Conservation (phyloP, 2,797 vertebrate species). For the Gymnocypris eckloni region DNA sequence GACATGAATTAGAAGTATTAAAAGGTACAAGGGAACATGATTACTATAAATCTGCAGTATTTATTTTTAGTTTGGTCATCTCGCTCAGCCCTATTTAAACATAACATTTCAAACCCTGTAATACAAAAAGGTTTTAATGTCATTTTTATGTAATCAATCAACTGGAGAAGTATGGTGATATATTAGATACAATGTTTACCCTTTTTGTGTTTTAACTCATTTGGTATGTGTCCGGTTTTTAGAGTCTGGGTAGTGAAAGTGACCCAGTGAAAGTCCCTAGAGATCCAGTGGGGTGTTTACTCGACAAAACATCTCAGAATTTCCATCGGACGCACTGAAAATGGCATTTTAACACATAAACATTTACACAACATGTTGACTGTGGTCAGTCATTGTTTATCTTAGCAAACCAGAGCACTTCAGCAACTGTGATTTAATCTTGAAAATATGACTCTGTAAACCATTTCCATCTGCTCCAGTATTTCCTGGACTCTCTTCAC, state of each 20-base stretch:
- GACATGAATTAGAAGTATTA: too few species aligned
- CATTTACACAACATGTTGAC: constrained; percentile 6
- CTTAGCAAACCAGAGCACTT: background rate
- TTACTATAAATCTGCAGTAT: too few species aligned
- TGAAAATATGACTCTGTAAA: background rate
- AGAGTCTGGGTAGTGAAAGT: background rate
- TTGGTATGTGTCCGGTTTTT: background rate
- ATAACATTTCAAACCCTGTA: too few species aligned
- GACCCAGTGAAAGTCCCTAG: too few species aligned
- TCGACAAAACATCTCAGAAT: background rate
- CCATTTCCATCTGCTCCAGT: constrained; percentile 5
- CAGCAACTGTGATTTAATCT: background rate
- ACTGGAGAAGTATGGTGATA: too few species aligned
- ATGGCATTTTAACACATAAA: background rate
- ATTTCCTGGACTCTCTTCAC: background rate
- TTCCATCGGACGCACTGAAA: background rate
- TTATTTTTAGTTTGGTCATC: too few species aligned
- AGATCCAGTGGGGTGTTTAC: background rate
- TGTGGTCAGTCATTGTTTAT: background rate
- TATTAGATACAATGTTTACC: background rate
- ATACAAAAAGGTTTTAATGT: background rate
- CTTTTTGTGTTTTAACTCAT: background rate
- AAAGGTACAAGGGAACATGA: too few species aligned
- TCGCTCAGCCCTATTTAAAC: too few species aligned
- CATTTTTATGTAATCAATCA: too few species aligned